These are phyloP conservation scores for Calephelis virginiensis DNA, from an alignment of 1,140 invertebrate species.

Conservation along the genomic window DNA sequence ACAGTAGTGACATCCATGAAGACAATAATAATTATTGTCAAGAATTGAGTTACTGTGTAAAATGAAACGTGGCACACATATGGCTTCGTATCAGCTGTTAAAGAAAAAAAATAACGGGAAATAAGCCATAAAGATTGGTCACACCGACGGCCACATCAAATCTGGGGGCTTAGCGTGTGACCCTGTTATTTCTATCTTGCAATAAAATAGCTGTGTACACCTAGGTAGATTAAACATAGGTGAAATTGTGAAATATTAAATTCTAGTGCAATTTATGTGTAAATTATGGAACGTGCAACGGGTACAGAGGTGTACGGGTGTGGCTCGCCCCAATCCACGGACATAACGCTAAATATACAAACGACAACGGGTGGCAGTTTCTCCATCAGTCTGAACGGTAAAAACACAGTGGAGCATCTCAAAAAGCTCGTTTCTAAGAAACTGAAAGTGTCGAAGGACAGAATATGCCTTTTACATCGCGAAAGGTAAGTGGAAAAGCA, in stretches of 20 bases:
- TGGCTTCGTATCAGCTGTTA: constrained; percentile 74
- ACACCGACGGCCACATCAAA: constrained; percentile 77
- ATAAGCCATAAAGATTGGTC: constrained; percentile 70
- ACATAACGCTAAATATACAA: constrained; percentile 89
- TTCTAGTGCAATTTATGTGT: constrained; percentile 72
- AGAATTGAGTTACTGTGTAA: constrained; percentile 8
- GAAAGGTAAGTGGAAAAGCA: constrained; percentile 87
- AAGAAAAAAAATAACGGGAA: constrained; percentile 75
- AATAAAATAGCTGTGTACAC: constrained; percentile 76
- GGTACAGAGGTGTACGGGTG: constrained; percentile 80
- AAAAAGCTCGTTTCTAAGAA: constrained; percentile 95
- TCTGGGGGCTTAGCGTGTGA: constrained; percentile 75
- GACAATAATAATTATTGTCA: not conserved
- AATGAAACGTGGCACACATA: constrained; percentile 51
- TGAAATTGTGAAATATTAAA: constrained; percentile 59
- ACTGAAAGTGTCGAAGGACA: constrained; percentile 93
- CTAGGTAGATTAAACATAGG: constrained; percentile 62
- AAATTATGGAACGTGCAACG: constrained; percentile 73
- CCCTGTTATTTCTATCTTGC: constrained; percentile 75
- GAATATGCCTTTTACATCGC: constrained; percentile 93
- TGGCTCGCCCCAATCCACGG: constrained; percentile 81
- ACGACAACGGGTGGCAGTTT: constrained; percentile 95
- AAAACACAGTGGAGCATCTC: constrained; percentile 90
- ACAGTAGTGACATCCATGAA: no score
- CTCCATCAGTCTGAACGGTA: constrained; percentile 87